Evolutionary conservation across 2,113 vertebrate species (phyloP).

Genomic region (Bubo blakistoni): DNA sequence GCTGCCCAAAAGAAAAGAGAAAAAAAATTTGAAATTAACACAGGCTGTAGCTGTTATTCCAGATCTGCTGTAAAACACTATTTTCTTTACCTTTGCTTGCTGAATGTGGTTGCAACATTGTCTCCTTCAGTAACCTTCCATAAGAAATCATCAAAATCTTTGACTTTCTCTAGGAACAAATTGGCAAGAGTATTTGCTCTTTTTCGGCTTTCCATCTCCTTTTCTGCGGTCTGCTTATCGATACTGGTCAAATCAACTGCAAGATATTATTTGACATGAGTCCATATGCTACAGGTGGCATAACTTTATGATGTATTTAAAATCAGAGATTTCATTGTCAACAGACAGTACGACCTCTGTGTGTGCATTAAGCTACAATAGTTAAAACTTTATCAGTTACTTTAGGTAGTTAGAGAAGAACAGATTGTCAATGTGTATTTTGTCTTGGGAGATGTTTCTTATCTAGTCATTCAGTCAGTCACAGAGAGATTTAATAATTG

Average conservation of each 20-base stretch:
- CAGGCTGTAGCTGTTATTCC: background rate
- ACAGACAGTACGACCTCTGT: background rate
- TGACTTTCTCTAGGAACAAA: conserved; percentile 83
- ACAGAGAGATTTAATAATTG: background rate
- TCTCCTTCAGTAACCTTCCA: conserved; percentile 75
- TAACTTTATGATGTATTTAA: background rate
- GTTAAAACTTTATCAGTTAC: background rate
- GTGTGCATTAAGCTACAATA: background rate
- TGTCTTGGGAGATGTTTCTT: background rate
- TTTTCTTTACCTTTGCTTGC: conserved; percentile 58
- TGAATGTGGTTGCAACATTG: background rate
- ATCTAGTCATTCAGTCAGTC: background rate
- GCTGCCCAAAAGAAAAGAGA: conserved; percentile 33
- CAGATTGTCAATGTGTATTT: background rate
- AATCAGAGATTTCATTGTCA: background rate
- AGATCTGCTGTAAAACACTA: background rate
- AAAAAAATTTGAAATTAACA: background rate
- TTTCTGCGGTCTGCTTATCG: conserved; percentile 81
- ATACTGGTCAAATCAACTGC: conserved; percentile 93
- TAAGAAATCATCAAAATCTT: conserved; percentile 80
- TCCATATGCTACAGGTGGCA: background rate
- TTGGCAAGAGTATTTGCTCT: conserved; percentile 75
- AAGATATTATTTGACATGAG: conserved; percentile 15
- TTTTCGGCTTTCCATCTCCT: conserved; percentile 78
- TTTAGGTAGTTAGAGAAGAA: background rate